Conservation (phyloP, 2,888 invertebrate species). For the Morpho achilles region DNA sequence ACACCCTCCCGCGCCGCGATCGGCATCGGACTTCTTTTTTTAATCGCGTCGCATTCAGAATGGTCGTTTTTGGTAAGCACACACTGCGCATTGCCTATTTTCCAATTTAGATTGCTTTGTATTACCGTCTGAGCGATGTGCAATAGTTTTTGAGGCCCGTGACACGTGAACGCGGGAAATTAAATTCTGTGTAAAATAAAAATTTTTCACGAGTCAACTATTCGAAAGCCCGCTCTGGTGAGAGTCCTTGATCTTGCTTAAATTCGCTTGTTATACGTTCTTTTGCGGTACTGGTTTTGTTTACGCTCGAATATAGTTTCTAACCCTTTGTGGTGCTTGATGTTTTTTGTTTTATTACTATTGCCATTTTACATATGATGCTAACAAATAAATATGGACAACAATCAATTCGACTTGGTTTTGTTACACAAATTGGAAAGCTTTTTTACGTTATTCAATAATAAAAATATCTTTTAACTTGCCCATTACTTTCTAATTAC, state of each 20-base stretch:
- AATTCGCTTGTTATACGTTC: conserved; percentile 18
- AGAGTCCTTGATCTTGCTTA: conserved; percentile 26
- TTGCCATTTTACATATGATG: too few relatives aligned
- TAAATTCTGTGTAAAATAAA: conserved; percentile 59
- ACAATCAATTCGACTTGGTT: too few relatives aligned
- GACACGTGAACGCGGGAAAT: conserved; percentile 71
- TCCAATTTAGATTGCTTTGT: conserved; percentile 80
- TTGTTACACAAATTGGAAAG: background rate
- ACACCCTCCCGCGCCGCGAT: conserved; percentile 72
- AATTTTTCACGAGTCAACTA: conserved; percentile 21
- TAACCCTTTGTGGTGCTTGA: conserved; percentile 5
- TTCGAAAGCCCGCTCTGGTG: conserved; percentile 15
- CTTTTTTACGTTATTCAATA: too few relatives aligned
- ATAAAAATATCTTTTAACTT: too few relatives aligned
- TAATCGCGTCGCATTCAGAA: conserved; percentile 77
- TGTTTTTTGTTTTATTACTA: too few relatives aligned
- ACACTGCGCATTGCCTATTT: conserved; percentile 79
- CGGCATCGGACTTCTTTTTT: conserved; percentile 79
- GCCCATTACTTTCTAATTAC: too few relatives aligned
- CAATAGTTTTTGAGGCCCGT: conserved; percentile 75
- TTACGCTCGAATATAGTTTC: conserved; percentile 6
- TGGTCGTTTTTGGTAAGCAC: conserved; percentile 79
- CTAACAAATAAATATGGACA: too few relatives aligned
- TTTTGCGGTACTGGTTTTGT: conserved; percentile 18
- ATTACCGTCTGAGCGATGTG: conserved; percentile 77